A percentile compares a stretch with the other conserved stretches of the same genome.
Conservation (phyloP, 2,888 invertebrate species). For the Pristionchus maxplancki region DNA sequence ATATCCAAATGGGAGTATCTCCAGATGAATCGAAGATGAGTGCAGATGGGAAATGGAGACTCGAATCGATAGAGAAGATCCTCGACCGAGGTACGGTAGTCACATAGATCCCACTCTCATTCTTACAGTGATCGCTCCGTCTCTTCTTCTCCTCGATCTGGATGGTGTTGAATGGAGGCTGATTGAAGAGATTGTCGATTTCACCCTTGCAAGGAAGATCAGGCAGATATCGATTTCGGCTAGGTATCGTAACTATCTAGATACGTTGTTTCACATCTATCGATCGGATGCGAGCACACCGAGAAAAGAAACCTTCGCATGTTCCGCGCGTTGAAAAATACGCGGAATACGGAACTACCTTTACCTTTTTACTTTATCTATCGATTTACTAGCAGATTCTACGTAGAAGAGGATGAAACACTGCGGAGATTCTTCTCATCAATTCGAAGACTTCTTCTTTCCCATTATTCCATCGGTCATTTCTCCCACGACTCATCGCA, state of each 20-base stretch:
- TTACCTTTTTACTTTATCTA: too few species aligned
- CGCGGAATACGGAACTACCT: background rate
- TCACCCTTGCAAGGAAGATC: background rate
- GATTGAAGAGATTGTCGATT: conserved; percentile 17
- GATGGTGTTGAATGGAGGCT: conserved; percentile 32
- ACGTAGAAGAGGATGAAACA: conserved; percentile 20
- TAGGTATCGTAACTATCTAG: too few species aligned
- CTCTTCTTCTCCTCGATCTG: conserved; percentile 27
- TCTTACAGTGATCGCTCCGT: background rate
- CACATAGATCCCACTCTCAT: background rate
- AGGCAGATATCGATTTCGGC: background rate
- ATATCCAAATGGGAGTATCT: conserved; percentile 24
- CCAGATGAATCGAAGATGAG: conserved; percentile 25
- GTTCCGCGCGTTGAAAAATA: too few species aligned
- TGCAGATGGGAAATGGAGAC: conserved; percentile 40
- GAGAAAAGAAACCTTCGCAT: too few species aligned
- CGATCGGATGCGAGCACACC: too few species aligned
- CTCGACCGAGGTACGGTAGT: conserved; percentile 24
- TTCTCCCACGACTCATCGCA: background rate
- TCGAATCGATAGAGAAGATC: conserved; percentile 3
- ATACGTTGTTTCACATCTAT: too few species aligned
- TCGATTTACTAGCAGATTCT: too few species aligned
- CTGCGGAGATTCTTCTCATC: conserved; percentile 9
- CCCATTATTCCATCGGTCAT: background rate
- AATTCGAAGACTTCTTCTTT: background rate